These are phyloP conservation scores for Spea bombifrons DNA, from an alignment of 2,113 vertebrate genomes.

Conservation along the genomic window DNA sequence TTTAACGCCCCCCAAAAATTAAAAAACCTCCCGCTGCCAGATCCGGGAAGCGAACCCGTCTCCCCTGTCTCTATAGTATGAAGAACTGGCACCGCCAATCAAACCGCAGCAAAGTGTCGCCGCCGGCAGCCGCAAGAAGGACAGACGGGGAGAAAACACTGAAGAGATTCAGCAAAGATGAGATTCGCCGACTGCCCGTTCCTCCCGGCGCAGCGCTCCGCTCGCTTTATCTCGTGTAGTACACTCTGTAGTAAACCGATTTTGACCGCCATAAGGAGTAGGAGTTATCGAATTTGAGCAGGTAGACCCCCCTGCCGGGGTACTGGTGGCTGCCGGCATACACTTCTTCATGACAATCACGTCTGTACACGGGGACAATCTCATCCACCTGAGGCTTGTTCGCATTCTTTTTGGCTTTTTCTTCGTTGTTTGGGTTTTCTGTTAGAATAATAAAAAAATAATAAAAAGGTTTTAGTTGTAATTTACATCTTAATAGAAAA, in stretches of 20 bases:
- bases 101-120: background rate
- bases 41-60: background rate
- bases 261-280: conserved; percentile 98
- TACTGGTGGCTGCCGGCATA: conserved; percentile 99
- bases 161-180: conserved; percentile 62
- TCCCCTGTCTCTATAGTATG: background rate
- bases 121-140: conserved; percentile 53
- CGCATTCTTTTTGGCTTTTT: conserved; percentile 89
- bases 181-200: conserved; percentile 40
- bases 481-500: too few species aligned
- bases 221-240: conserved; percentile 96
- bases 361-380: conserved; percentile 97
- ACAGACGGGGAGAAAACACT: conserved; percentile 55
- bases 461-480: background rate
- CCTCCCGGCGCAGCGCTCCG: conserved; percentile 55
- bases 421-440: conserved; percentile 79
- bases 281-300: conserved; percentile 99
- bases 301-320: conserved; percentile 93
- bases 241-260: conserved; percentile 99
- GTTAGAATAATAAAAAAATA: conserved; percentile 43
- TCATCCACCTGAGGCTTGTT: conserved; percentile 94
- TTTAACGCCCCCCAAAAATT: too few species aligned
- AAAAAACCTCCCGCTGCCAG: background rate
- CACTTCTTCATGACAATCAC: conserved; percentile 98
- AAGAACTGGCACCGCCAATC: background rate